These are phyloP conservation scores for Erpetoichthys calabaricus DNA, from an alignment of 2,797 vertebrate species.

Conservation along the genomic window DNA sequence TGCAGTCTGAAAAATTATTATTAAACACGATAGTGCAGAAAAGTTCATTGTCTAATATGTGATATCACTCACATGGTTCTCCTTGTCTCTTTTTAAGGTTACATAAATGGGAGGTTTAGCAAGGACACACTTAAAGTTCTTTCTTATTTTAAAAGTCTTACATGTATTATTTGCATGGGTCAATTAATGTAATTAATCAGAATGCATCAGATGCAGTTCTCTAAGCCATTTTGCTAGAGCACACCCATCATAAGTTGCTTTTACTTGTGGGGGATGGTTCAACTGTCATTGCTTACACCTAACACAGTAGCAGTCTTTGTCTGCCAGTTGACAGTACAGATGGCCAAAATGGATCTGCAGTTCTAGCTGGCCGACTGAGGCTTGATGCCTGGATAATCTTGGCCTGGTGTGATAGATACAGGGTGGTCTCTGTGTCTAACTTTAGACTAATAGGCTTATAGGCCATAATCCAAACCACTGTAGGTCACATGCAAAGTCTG, in stretches of 20 bases:
- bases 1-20: no score
- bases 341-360: slow-evolving; percentile 24
- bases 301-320: slow-evolving; percentile 28
- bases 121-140: slow-evolving; percentile 23
- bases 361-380: slow-evolving; percentile 23
- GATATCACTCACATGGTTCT: slow-evolving; percentile 3
- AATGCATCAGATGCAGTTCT: slow-evolving; percentile 53
- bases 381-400: slow-evolving; percentile 25
- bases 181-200: slow-evolving; percentile 64
- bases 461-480: slow-evolving; percentile 54
- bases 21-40: no score
- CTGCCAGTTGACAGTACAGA: slow-evolving; percentile 27
- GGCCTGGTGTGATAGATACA: slow-evolving; percentile 28
- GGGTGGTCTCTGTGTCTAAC: slow-evolving; percentile 55
- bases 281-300: slow-evolving; percentile 30
- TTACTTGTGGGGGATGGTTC: slow-evolving; percentile 23
- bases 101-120: slow-evolving; percentile 23
- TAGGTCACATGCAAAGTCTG: slow-evolving; percentile 48
- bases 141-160: slow-evolving; percentile 34
- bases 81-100: slow-evolving; percentile 3
- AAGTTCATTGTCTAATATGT: neutral
- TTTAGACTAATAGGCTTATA: slow-evolving; percentile 56
- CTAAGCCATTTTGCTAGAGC: slow-evolving; percentile 35
- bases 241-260: slow-evolving; percentile 36
- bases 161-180: slow-evolving; percentile 38